Evolutionary conservation across 1,140 invertebrate species (phyloP), one percentile per base, ranked within the genome.

Genomic region (Brachionus rotundiformis): DNA sequence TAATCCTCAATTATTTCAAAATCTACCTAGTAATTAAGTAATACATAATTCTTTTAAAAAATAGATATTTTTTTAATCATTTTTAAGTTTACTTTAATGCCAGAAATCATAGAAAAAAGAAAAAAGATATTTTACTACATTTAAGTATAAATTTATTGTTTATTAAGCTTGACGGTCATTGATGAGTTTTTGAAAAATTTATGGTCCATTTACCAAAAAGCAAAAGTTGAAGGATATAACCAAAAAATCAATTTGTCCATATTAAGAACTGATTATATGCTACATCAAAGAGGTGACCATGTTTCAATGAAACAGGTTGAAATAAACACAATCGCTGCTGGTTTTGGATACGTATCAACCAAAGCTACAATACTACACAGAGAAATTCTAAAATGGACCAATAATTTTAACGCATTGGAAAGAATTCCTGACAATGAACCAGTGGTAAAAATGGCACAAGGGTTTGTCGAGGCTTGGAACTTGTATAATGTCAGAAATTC

Each of bases 261-360:
- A n/a, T 23, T 79, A n/a, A 54, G 76, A 79, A 59, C 47, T 23
- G 76, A 79, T 79, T 79, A 79, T 19, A 79, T 79, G 76, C 13
- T 63, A 79, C 76, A 79, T 79, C 76, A 63, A 36, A 10, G 16
- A 19, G 29, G 13, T 79, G 29, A 79, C 31, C 7, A 39, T 41
- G 27, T 79, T 39, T 36, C 16, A 36, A 79, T 79, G 76, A 79
- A 79, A n/a, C 76, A 79, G 59, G 76, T 79, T 39, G 76, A 79
- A 63, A 79, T 79, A 79, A 79, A 79, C 27, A 79, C 76, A 63
- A 79, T 79, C 3, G 76, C 76, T 11, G 76, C 76, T 63, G 76
- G 76, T 36, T 79, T 79, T 27, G 47, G 76, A 25, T 79, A 79
- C 25, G 76, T 79, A 3, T 54, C 47, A 0, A 79, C 76, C 31